Percentiles rank a stretch among this genome's conserved stretches.
phyloP scores from a whole-genome alignment of 2,888 invertebrate species.

The Melipona beecheii region DNA sequence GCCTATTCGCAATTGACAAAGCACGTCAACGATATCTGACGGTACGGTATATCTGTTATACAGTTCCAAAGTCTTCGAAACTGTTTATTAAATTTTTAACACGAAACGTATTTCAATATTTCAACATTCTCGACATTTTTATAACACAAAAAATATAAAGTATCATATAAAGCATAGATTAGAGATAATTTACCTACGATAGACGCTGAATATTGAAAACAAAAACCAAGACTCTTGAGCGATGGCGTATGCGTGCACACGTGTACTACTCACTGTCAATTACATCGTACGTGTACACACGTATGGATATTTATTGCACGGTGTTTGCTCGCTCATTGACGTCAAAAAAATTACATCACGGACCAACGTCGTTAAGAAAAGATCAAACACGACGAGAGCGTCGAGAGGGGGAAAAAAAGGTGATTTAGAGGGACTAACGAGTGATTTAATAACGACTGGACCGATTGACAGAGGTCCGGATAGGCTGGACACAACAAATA shows the following conservation, averaged over 20 bases:
- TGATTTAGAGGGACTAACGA: background rate
- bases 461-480: background rate
- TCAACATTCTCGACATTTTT: too few species aligned
- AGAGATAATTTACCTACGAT: too few species aligned
- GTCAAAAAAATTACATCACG: background rate
- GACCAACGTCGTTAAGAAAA: slow-evolving; percentile 9
- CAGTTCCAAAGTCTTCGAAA: background rate
- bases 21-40: background rate
- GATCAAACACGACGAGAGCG: background rate
- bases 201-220: too few species aligned
- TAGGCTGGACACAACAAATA: background rate
- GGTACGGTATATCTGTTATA: too few species aligned
- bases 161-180: too few species aligned
- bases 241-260: background rate
- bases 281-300: background rate
- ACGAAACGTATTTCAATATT: too few species aligned
- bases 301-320: slow-evolving; percentile 24
- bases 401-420: background rate
- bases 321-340: background rate
- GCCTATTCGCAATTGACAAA: background rate
- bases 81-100: background rate
- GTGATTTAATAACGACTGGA: slow-evolving; percentile 1
- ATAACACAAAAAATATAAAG: too few species aligned
- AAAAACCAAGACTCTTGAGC: background rate
- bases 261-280: too few species aligned